phyloP scores from a whole-genome alignment of 2,113 vertebrate species.

The Psophia crepitans region DNA sequence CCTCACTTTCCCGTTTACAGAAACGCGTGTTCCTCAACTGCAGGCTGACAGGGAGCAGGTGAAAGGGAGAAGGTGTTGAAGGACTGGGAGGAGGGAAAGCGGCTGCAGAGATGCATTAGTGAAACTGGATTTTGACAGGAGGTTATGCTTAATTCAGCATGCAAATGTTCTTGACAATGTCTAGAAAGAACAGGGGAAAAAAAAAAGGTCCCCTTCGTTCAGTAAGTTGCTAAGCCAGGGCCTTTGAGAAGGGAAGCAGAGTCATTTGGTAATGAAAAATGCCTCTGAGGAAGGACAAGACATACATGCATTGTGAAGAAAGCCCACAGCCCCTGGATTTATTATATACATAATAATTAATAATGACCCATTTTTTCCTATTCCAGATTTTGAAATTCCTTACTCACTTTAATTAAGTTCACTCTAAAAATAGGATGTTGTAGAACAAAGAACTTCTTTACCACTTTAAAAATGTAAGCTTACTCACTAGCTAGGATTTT shows the following conservation, averaged over 20 bases:
- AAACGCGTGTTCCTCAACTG: background rate
- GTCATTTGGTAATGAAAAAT: slow-evolving; percentile 24
- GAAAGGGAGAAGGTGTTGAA: background rate
- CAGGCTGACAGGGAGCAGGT: background rate
- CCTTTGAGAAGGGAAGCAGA: background rate
- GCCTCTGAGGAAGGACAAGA: slow-evolving; percentile 44
- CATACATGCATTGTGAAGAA: slow-evolving; percentile 34
- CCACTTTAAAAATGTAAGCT: slow-evolving; percentile 59
- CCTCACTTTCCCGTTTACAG: background rate
- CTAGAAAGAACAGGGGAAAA: background rate
- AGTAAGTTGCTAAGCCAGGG: background rate
- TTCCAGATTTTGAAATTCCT: slow-evolving; percentile 57
- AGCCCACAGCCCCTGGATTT: slow-evolving; percentile 47
- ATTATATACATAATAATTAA: slow-evolving; percentile 66
- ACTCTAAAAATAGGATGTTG: slow-evolving; percentile 64
- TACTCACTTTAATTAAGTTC: slow-evolving; percentile 69
- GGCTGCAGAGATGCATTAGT: background rate
- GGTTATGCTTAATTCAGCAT: background rate
- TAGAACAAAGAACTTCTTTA: slow-evolving; percentile 70
- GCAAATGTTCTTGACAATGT: background rate
- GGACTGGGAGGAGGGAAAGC: background rate
- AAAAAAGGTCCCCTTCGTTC: background rate
- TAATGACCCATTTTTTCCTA: slow-evolving; percentile 63
- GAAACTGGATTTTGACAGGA: background rate
- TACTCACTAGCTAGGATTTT: slow-evolving; percentile 66